These are phyloP conservation scores for Rhagonycha lutea DNA, from an alignment of 2,888 invertebrate species.

Conservation along the genomic window DNA sequence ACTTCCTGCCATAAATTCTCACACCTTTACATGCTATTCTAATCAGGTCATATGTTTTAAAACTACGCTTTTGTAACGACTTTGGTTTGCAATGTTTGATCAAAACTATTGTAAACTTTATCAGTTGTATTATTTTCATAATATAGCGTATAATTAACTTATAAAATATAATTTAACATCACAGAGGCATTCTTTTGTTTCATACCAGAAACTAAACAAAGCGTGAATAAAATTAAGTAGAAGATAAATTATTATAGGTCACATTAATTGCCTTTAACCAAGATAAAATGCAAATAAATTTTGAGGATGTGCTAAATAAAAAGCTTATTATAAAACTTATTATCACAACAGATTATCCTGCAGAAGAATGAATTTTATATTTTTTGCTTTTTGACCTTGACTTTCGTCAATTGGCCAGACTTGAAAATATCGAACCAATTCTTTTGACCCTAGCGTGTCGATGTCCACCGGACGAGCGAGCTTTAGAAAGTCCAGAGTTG, in stretches of 20 bases:
- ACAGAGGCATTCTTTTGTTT: neutral
- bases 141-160: constrained; percentile 11
- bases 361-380: neutral
- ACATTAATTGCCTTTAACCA: neutral
- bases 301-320: neutral
- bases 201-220: neutral
- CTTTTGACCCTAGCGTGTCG: neutral
- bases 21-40: constrained; percentile 45
- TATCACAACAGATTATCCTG: too few relatives aligned
- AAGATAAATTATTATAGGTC: neutral
- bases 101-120: neutral
- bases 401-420: neutral
- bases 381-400: neutral
- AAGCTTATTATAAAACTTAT: neutral
- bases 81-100: constrained; percentile 26
- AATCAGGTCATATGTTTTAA: constrained; percentile 42
- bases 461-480: neutral
- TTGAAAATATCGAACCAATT: neutral
- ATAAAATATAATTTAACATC: neutral
- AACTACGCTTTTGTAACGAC: constrained; percentile 37
- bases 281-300: neutral
- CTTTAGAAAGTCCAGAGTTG: neutral
- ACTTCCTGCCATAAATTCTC: constrained; percentile 51
- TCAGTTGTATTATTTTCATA: constrained; percentile 5
- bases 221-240: neutral